These are phyloP conservation scores for Pangasianodon hypophthalmus DNA, from an alignment of 2,113 vertebrate species.

Conservation along the genomic window DNA sequence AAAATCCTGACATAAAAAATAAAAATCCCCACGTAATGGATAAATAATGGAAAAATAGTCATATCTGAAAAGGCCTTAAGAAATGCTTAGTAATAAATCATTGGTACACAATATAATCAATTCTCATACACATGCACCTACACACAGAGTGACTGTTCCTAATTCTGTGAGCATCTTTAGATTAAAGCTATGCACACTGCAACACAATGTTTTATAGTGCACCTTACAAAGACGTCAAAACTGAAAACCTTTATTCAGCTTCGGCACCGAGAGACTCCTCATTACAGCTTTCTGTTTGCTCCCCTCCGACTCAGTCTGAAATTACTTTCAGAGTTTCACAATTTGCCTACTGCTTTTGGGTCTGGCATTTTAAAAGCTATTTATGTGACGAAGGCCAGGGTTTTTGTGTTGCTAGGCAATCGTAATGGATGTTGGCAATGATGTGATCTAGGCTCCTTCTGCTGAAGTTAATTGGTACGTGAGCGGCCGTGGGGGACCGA, in stretches of 20 bases:
- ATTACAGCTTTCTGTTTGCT: slow-evolving; percentile 2
- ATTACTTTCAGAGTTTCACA: slow-evolving; percentile 54
- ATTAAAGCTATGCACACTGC: background rate
- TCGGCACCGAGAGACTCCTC: background rate
- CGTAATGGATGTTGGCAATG: slow-evolving; percentile 72
- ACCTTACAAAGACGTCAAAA: background rate
- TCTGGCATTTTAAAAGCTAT: slow-evolving; percentile 63
- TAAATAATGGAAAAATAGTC: background rate
- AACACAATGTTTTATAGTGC: background rate
- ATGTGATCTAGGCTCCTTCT: slow-evolving; percentile 73
- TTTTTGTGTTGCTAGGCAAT: slow-evolving; percentile 70
- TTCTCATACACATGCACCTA: background rate
- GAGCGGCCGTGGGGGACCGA: slow-evolving; percentile 67
- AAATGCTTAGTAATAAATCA: background rate
- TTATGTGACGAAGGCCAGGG: slow-evolving; percentile 58
- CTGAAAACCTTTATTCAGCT: background rate
- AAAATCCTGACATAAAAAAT: background rate
- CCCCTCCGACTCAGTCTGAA: slow-evolving; percentile 27
- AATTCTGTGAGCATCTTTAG: background rate
- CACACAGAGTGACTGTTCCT: background rate
- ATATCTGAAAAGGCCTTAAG: background rate
- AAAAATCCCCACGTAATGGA: background rate
- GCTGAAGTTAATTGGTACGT: slow-evolving; percentile 74
- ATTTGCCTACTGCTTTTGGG: slow-evolving; percentile 53
- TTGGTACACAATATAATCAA: background rate